Evolutionary conservation across 2,888 invertebrate genomes (phyloP).

Genomic region (Hololepta plana): DNA sequence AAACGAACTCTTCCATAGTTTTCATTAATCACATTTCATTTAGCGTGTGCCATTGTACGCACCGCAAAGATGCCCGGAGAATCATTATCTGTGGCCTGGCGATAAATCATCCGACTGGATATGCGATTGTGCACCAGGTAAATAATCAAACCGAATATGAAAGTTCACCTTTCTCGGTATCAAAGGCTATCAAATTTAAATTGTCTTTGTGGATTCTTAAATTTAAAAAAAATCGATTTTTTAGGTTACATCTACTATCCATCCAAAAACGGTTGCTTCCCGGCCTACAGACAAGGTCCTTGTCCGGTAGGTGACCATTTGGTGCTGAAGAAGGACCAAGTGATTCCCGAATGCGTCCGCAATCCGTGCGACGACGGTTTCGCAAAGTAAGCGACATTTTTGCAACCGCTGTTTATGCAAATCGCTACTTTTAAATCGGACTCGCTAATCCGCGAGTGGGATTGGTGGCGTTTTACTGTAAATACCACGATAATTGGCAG

Average conservation of each 20-base stretch:
- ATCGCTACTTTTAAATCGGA: too few species aligned
- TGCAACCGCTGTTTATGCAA: slow-evolving; percentile 11
- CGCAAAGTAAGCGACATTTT: slow-evolving; percentile 23
- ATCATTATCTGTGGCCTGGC: slow-evolving; percentile 49
- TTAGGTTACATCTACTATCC: slow-evolving; percentile 43
- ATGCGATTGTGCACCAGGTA: slow-evolving; percentile 41
- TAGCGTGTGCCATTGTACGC: slow-evolving; percentile 34
- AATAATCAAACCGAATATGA: slow-evolving; percentile 8
- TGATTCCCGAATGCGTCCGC: slow-evolving; percentile 36
- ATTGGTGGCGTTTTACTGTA: too few species aligned
- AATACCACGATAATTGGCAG: too few species aligned
- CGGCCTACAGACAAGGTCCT: slow-evolving; percentile 45
- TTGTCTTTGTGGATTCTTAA: not conserved
- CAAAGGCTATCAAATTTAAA: not conserved
- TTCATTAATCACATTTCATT: slow-evolving; percentile 3
- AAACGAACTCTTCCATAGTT: too few species aligned
- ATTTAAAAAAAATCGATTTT: slow-evolving; percentile 11
- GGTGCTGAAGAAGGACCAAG: slow-evolving; percentile 30
- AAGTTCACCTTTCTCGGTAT: not conserved
- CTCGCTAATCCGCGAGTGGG: too few species aligned
- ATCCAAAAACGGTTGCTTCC: slow-evolving; percentile 38
- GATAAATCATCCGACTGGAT: slow-evolving; percentile 45
- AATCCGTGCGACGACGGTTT: slow-evolving; percentile 44
- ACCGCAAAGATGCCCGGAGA: slow-evolving; percentile 39
- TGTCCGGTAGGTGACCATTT: slow-evolving; percentile 37